Evolutionary conservation across 1,140 invertebrate species (phyloP), one percentile per base, ranked within the genome.

Genomic region (Musca domestica): DNA sequence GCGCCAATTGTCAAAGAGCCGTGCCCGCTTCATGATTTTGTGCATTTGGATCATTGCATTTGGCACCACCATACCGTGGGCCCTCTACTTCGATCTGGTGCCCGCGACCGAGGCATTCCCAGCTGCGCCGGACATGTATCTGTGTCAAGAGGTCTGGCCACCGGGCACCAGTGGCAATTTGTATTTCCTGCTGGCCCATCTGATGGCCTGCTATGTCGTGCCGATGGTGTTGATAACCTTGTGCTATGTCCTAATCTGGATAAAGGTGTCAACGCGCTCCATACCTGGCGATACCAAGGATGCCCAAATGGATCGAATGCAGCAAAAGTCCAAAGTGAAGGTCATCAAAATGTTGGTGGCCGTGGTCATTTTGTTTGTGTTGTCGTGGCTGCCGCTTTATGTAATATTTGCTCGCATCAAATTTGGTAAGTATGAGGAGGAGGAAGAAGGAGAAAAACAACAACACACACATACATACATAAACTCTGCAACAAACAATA

Each of bases 321-420:
- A 94, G 81, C 93, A 95, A 74, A 93, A 95, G 82, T 95, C 93
- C 12, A 96, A 95, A 83, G 91, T 92, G 19, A 95, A 96, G 80
- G 96, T 98, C 19, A 91, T 98, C 4, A 97, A 98, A 83, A 98
- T 99, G 96, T 84, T 99, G 67, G 89, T 97, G 0, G 92, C 93
- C 0, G 96, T 99, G 0, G 95, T 98, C 2, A 91, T 97, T 15
- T 84, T 98, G 0, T 99, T 99, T 82, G 93, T 96, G 0, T 82
- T 96, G 0, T 97, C 94, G 17, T 98, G 96, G 96, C 84, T 96
- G 70, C 96, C 96, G 0, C 86, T 98, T 10, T 98, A 98, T 83
- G 87, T 90, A 3, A 93, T 96, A 72, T 95, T 95, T 74, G 90
- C 92, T 0, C 84, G 93, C 66, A 91, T 95, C 74, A 96, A 96